Evolutionary conservation across 2,888 invertebrate genomes (phyloP).

Genomic region (Nudaria mundana): DNA sequence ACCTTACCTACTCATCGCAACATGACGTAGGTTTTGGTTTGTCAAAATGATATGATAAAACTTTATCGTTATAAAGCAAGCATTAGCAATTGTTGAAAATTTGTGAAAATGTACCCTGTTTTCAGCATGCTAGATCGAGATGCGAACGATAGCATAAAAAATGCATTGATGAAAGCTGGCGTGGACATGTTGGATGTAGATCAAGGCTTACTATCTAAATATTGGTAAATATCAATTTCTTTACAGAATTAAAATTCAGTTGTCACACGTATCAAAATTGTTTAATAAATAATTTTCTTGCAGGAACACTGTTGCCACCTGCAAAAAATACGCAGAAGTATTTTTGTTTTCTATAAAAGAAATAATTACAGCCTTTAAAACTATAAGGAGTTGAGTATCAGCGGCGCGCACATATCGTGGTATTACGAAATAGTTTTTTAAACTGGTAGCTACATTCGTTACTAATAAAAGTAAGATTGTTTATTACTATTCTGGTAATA

Average conservation of each 20-base stretch:
- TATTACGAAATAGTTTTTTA: too few relatives aligned
- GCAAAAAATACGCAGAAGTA: slow-evolving; percentile 35
- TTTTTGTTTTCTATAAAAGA: slow-evolving; percentile 15
- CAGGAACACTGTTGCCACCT: slow-evolving; percentile 44
- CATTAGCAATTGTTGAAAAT: too few relatives aligned
- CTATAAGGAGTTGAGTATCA: slow-evolving; percentile 1
- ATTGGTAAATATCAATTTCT: slow-evolving; percentile 32
- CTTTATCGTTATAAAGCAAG: too few relatives aligned
- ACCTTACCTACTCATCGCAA: too few relatives aligned
- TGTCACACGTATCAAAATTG: too few relatives aligned
- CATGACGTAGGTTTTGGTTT: too few relatives aligned
- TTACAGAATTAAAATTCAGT: not conserved
- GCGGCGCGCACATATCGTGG: not conserved
- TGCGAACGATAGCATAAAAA: slow-evolving; percentile 23
- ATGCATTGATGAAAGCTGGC: slow-evolving; percentile 33
- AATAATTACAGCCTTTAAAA: slow-evolving; percentile 19
- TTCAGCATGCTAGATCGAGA: slow-evolving; percentile 42
- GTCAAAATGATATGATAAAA: too few relatives aligned
- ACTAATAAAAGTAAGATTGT: too few relatives aligned
- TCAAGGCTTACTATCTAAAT: slow-evolving; percentile 22
- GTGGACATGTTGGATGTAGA: slow-evolving; percentile 26
- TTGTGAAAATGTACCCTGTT: too few relatives aligned
- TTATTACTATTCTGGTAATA: too few relatives aligned
- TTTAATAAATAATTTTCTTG: slow-evolving; percentile 27
- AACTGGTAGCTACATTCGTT: too few relatives aligned